A percentile compares a stretch with the other conserved stretches of the same genome.
These are phyloP conservation scores for Anguilla marmorata DNA, from an alignment of 2,797 vertebrate species.

Conservation along the genomic window DNA sequence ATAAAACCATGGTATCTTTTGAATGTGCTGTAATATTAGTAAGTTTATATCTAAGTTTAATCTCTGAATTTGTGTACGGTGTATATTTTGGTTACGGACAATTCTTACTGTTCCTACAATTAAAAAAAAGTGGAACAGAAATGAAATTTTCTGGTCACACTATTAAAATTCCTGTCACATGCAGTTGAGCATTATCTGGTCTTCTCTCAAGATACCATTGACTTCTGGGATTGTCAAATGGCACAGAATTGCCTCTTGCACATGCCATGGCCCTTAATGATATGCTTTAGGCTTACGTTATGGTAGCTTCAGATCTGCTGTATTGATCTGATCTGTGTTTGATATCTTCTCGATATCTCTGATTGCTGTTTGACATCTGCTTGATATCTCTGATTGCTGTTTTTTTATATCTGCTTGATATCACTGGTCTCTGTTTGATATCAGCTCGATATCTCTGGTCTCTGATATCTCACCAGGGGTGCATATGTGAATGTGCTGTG, in stretches of 20 bases:
- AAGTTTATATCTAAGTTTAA: constrained; percentile 4
- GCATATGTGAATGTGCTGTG: background rate
- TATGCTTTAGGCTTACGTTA: background rate
- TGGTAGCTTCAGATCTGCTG: no score
- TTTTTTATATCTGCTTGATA: no score
- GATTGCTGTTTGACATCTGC: no score
- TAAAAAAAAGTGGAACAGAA: background rate
- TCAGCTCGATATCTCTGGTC: no score
- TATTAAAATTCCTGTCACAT: background rate
- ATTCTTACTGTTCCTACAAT: background rate
- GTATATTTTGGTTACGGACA: background rate
- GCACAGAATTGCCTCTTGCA: background rate
- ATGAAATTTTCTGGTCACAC: background rate
- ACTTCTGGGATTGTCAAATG: background rate
- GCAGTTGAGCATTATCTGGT: background rate
- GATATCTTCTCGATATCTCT: no score
- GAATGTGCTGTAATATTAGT: background rate
- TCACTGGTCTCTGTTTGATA: no score
- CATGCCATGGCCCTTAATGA: background rate
- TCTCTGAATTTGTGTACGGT: background rate
- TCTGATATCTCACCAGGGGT: no score
- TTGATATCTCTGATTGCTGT: no score
- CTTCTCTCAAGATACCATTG: background rate
- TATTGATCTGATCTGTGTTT: no score
- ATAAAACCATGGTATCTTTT: background rate